Base-by-base conservation (phyloP, 2,888 invertebrate species). In the Conomelus anceps region DNA sequence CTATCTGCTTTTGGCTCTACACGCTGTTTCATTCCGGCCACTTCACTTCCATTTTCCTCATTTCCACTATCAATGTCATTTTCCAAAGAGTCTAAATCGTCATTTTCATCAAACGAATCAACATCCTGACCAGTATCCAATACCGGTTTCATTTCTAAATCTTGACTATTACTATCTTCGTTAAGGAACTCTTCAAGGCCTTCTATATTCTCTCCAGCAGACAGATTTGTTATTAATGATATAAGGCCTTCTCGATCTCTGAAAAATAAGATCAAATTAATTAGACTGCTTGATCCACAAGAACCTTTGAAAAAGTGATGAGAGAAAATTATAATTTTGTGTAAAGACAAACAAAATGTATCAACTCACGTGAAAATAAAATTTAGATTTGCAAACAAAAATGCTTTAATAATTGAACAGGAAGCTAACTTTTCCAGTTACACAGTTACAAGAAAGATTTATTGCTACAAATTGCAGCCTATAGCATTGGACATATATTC, bases 171-270 rank as follows among this genome's bases (percentile, higher is more conserved):
- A 91, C 95, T 95, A 90, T 96, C 96, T 92, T 95, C 95, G 92
- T 95, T 95, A 22, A 95, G 94, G 86, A 95, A 94, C 23, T 95
- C 94, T 90, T 95, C 95, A 22, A 94, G 93, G 34, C 90, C 91
- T 23, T 88, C 89, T 86, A 91, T 90, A 22, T 91, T 95, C 92
- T 97, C 96, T 22, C 96, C 96, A 92, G 94, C 95, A 89, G 96
- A 96, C 88, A 98, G 93, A 91, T 96, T 95, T 85, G 94, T 94
- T 93, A 98, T 98, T 41, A 99, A 94, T 92, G 95, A 95, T 11
- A 96, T 96, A 91, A 99, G 94, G 91, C 97, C 97, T 91, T 97
- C 97, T 91, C 98, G 94, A 94, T 96, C 96, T 93, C 98, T 97
- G 92, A 88, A 93, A 94, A 93, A 89, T 91, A 90, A 91, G 89